Evolutionary conservation across 2,797 vertebrate genomes (phyloP).

Genomic region (Falco concolor): DNA sequence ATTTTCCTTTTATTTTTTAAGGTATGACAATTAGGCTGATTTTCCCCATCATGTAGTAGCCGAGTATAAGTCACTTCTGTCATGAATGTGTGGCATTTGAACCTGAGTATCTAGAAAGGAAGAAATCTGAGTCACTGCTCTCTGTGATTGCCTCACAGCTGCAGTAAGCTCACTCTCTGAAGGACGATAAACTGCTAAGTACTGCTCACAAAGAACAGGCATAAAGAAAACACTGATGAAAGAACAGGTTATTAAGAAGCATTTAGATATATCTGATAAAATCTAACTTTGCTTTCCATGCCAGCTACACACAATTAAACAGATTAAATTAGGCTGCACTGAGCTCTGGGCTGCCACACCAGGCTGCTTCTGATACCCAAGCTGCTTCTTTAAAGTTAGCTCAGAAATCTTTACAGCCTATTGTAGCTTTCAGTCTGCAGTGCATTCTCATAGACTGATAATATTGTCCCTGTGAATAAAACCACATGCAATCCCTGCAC

Average conservation of each 20-base stretch:
- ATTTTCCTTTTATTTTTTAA: background rate
- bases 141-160: background rate
- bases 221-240: background rate
- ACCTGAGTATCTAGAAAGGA: background rate
- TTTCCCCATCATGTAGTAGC: background rate
- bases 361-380: background rate
- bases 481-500: background rate
- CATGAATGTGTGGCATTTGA: background rate
- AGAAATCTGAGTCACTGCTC: conserved; percentile 14
- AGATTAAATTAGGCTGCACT: background rate
- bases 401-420: background rate
- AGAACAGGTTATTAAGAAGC: conserved; percentile 9
- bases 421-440: background rate
- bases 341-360: background rate
- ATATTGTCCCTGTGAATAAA: background rate
- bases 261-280: conserved; percentile 17
- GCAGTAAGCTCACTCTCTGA: background rate
- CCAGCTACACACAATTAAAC: conserved; percentile 20
- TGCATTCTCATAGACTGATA: background rate
- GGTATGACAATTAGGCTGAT: background rate
- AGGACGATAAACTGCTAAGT: conserved; percentile 24
- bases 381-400: background rate
- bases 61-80: background rate
- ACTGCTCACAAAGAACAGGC: background rate
- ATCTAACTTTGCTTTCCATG: conserved; percentile 1